Conservation (phyloP, 2,113 vertebrate genomes). For the Struthidea cinerea region DNA sequence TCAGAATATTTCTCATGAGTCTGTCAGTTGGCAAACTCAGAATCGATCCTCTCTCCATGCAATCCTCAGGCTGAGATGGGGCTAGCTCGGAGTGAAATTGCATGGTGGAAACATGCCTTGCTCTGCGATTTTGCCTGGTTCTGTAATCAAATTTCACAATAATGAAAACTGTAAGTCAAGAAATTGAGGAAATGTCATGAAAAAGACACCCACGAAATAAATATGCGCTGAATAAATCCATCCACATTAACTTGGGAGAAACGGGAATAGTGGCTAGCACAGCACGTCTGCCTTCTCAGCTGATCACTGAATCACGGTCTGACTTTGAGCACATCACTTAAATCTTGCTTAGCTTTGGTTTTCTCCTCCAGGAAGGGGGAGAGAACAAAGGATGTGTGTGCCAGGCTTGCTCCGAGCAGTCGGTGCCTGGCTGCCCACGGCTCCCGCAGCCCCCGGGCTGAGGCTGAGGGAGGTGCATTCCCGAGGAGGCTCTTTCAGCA, state of each 20-base stretch:
- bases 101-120: slow-evolving; percentile 10
- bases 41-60: slow-evolving; percentile 19
- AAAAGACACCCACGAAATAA: slow-evolving; percentile 23
- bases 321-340: slow-evolving; percentile 8
- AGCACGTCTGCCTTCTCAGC: slow-evolving; percentile 48
- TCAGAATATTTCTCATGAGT: not conserved
- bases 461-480: not conserved
- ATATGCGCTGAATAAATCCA: slow-evolving; percentile 24
- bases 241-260: not conserved
- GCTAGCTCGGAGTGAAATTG: not conserved
- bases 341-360: slow-evolving; percentile 42
- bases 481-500: not conserved
- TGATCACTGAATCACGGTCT: slow-evolving; percentile 58
- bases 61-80: not conserved
- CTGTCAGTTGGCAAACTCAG: not conserved
- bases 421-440: not conserved
- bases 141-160: slow-evolving; percentile 61
- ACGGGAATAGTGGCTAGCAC: slow-evolving; percentile 14
- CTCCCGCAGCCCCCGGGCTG: not conserved
- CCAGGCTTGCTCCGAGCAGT: not conserved
- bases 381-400: slow-evolving; percentile 8
- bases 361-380: not conserved
- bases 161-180: slow-evolving; percentile 51
- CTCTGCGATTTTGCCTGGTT: slow-evolving; percentile 16
- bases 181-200: slow-evolving; percentile 53